These are phyloP conservation scores for Limonius californicus DNA, from an alignment of 1,140 invertebrate genomes.

Conservation along the genomic window DNA sequence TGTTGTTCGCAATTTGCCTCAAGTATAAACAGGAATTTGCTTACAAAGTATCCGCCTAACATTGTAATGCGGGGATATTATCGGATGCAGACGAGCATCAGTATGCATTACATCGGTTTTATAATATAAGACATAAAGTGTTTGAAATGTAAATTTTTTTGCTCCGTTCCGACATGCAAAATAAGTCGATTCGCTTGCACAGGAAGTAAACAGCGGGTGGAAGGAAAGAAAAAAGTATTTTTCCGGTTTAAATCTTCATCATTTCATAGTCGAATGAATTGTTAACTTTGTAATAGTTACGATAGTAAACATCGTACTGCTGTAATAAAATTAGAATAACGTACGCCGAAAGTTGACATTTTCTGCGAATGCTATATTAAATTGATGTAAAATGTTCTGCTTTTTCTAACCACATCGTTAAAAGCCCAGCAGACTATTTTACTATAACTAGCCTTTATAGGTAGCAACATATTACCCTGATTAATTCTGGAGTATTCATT, in stretches of 20 bases:
- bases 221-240: slow-evolving; percentile 22
- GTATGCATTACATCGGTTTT: slow-evolving; percentile 23
- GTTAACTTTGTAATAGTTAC: slow-evolving; percentile 21
- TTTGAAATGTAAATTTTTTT: slow-evolving; percentile 26
- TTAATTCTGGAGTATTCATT: too few species aligned
- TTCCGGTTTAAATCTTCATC: slow-evolving; percentile 26
- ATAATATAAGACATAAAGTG: slow-evolving; percentile 23
- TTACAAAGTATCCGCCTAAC: neutral
- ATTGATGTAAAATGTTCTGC: too few species aligned
- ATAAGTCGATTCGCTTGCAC: slow-evolving; percentile 21
- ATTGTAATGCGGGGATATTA: neutral
- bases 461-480: too few species aligned
- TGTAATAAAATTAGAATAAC: slow-evolving; percentile 3
- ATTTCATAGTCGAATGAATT: slow-evolving; percentile 24
- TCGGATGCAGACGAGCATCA: slow-evolving; percentile 8
- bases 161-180: slow-evolving; percentile 25
- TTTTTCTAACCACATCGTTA: too few species aligned
- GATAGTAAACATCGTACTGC: neutral
- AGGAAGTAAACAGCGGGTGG: slow-evolving; percentile 22
- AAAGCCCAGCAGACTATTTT: too few species aligned
- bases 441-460: too few species aligned
- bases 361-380: too few species aligned
- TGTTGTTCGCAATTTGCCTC: too few species aligned
- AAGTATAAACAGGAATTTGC: neutral
- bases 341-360: too few species aligned